Evolutionary conservation across 2,113 vertebrate genomes (phyloP).

Genomic region (Ophthalmolycus amberensis): DNA sequence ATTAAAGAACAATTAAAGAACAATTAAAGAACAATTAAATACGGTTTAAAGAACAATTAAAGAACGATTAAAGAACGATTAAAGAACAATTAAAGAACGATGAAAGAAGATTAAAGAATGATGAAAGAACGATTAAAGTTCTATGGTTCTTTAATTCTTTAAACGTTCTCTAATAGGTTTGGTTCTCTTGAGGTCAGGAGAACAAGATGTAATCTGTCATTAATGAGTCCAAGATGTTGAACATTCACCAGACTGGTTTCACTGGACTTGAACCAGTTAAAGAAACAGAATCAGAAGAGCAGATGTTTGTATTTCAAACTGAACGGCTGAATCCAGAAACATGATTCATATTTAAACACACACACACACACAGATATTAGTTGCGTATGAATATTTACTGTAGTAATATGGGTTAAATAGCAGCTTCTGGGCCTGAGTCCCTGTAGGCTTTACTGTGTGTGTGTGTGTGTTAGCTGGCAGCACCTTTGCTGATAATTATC

Average conservation of each 20-base stretch:
- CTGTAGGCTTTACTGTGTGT: constrained; percentile 12
- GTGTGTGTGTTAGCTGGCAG: constrained; percentile 47
- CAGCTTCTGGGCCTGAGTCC: constrained; percentile 59
- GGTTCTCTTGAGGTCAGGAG: too few relatives aligned
- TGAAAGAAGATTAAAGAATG: too few relatives aligned
- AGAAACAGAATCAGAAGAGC: background rate
- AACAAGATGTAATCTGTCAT: too few relatives aligned
- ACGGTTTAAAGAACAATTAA: too few relatives aligned
- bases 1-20: too few relatives aligned
- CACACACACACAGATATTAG: constrained; percentile 25
- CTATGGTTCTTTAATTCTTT: too few relatives aligned
- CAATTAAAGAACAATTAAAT: too few relatives aligned
- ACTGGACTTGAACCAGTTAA: background rate
- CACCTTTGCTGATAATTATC: constrained; percentile 66
- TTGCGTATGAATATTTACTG: constrained; percentile 71
- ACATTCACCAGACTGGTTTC: background rate
- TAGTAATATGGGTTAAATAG: constrained; percentile 68
- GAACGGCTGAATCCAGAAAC: background rate
- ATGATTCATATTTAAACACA: constrained; percentile 41
- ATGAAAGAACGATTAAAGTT: too few relatives aligned
- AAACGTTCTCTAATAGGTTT: too few relatives aligned
- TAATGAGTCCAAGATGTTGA: too few relatives aligned
- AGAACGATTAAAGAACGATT: too few relatives aligned
- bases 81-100: too few relatives aligned
- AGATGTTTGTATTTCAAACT: background rate